phyloP scores from a whole-genome alignment of 2,113 vertebrate species.

The Apistogramma diplotaenia region DNA sequence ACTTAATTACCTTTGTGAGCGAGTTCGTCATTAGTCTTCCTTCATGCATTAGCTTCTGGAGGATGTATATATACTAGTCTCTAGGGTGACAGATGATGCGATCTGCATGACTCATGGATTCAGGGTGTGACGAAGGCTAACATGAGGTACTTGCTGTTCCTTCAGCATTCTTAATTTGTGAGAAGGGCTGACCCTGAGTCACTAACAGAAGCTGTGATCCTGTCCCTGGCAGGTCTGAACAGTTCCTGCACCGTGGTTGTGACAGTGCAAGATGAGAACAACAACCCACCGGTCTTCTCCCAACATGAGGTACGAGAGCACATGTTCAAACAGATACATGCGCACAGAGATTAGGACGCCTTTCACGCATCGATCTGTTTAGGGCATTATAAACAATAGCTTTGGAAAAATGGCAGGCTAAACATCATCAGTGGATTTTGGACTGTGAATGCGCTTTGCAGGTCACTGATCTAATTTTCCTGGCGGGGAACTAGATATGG shows the following conservation, averaged over 20 bases:
- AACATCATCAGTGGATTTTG: conserved; percentile 30
- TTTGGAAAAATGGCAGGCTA: neutral
- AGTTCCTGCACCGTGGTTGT: conserved; percentile 72
- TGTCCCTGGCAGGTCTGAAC: conserved; percentile 71
- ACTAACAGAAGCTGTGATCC: conserved; percentile 49
- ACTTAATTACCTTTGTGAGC: neutral
- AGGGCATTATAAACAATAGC: conserved; percentile 1
- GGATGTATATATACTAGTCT: conserved; percentile 5
- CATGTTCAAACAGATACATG: neutral
- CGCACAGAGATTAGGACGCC: neutral
- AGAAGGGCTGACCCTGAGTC: conserved; percentile 50
- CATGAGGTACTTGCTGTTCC: conserved; percentile 40
- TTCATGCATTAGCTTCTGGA: neutral
- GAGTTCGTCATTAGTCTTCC: neutral
- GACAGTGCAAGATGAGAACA: conserved; percentile 74
- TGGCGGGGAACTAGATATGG: conserved; percentile 49
- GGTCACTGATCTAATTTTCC: conserved; percentile 67
- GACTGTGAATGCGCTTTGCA: conserved; percentile 27
- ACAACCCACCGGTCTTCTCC: conserved; percentile 74
- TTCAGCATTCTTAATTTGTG: conserved; percentile 36
- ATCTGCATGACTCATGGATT: conserved; percentile 47
- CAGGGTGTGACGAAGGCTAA: conserved; percentile 35
- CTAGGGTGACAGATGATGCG: conserved; percentile 32
- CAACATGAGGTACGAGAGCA: conserved; percentile 70
- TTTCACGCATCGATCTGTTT: neutral